Conservation (phyloP, 2,113 vertebrate genomes). For the Megatriorchis doriae region DNA sequence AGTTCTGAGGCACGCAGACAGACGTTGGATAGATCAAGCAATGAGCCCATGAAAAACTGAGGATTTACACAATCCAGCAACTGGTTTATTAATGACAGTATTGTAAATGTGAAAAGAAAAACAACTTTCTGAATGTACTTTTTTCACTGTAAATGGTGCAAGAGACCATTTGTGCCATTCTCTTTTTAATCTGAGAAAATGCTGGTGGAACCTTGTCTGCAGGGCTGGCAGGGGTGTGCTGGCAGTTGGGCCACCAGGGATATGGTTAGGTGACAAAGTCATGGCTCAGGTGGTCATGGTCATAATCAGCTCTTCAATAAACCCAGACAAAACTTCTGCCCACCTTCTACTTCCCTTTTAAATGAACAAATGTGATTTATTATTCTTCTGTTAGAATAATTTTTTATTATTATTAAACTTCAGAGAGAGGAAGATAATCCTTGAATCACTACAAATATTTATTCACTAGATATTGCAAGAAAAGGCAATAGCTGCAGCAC, state of each 20-base stretch:
- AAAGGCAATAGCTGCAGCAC: neutral
- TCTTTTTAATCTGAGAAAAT: neutral
- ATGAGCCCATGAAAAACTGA: neutral
- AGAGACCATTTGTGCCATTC: neutral
- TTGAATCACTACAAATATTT: neutral
- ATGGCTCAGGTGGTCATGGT: neutral
- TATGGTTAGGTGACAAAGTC: neutral
- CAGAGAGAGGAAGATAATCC: neutral
- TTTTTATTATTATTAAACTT: neutral
- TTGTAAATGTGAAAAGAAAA: neutral
- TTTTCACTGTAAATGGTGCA: neutral
- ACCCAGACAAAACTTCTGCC: neutral
- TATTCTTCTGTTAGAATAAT: neutral
- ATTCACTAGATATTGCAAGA: neutral
- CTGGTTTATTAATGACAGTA: neutral
- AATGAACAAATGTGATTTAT: neutral
- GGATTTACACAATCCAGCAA: neutral
- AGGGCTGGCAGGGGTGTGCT: neutral
- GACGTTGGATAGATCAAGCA: neutral
- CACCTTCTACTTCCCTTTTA: neutral
- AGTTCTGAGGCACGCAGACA: neutral
- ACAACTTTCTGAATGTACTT: neutral
- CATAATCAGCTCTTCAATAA: neutral
- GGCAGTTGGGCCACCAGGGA: neutral
- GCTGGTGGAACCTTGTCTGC: neutral